A percentile compares a stretch with the other conserved stretches of the same genome.
Conservation (phyloP, 2,113 vertebrate species). For the Ranitomeya variabilis region DNA sequence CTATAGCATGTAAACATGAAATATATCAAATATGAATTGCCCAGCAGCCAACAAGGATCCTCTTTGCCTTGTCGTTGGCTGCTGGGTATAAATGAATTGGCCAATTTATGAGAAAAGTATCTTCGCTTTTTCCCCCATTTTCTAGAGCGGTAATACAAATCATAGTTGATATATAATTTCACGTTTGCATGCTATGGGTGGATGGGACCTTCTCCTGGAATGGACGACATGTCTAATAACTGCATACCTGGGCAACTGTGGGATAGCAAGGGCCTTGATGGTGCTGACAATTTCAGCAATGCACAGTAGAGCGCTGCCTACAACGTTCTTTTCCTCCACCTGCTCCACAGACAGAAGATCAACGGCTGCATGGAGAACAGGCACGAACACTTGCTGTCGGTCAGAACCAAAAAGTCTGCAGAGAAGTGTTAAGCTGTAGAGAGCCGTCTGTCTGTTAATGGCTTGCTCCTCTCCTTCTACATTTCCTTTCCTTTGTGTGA, state of each 20-base stretch:
- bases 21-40: too few species aligned
- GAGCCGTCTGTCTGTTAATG: constrained; percentile 91
- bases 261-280: constrained; percentile 83
- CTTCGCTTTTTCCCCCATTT: too few species aligned
- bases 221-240: neutral
- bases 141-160: too few species aligned
- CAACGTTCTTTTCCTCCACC: constrained; percentile 87
- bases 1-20: too few species aligned
- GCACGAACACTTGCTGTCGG: constrained; percentile 76
- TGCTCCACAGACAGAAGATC: constrained; percentile 71
- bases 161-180: too few species aligned
- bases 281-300: constrained; percentile 82
- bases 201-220: too few species aligned
- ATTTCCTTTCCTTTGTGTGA: constrained; percentile 71
- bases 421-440: constrained; percentile 91
- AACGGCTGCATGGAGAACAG: constrained; percentile 76
- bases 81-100: too few species aligned
- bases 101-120: too few species aligned
- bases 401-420: constrained; percentile 84
- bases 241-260: constrained; percentile 87
- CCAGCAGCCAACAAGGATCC: too few species aligned
- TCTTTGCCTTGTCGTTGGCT: too few species aligned
- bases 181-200: too few species aligned
- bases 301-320: constrained; percentile 89
- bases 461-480: constrained; percentile 81